Percentiles rank a stretch among this genome's conserved stretches.
phyloP scores from a whole-genome alignment of 2,113 vertebrate genomes.

The Pseudorhombus dupliciocellatus region DNA sequence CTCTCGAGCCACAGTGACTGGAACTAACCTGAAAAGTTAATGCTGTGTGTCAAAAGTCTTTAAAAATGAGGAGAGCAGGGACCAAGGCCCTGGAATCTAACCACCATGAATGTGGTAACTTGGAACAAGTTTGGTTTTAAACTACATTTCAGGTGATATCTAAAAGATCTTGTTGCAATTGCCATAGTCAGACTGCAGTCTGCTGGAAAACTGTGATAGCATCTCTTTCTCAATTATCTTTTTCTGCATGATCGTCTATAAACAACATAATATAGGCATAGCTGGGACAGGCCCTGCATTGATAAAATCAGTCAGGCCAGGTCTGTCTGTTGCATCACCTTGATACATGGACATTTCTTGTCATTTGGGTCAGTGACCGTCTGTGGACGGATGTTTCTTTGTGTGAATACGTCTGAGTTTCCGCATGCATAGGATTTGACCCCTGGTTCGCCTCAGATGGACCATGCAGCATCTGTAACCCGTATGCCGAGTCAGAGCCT shows the following conservation, averaged over 20 bases:
- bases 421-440: background rate
- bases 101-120: too few species aligned
- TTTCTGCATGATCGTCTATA: too few species aligned
- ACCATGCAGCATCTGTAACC: conserved; percentile 25
- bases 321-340: background rate
- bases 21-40: too few species aligned
- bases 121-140: too few species aligned
- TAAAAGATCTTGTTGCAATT: too few species aligned
- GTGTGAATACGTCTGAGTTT: background rate
- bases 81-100: too few species aligned
- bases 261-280: background rate
- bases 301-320: background rate
- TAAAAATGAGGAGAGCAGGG: too few species aligned
- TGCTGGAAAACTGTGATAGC: too few species aligned
- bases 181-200: too few species aligned
- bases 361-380: background rate
- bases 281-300: background rate
- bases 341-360: background rate
- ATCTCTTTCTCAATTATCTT: too few species aligned
- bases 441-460: conserved; percentile 8
- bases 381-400: background rate
- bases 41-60: too few species aligned
- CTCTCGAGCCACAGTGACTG: background rate
- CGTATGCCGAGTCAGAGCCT: conserved; percentile 26
- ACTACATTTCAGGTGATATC: too few species aligned